Evolutionary conservation across 1,140 invertebrate species (phyloP), one percentile per base, ranked within the genome.

Genomic region (Protaetia brevitarsis): DNA sequence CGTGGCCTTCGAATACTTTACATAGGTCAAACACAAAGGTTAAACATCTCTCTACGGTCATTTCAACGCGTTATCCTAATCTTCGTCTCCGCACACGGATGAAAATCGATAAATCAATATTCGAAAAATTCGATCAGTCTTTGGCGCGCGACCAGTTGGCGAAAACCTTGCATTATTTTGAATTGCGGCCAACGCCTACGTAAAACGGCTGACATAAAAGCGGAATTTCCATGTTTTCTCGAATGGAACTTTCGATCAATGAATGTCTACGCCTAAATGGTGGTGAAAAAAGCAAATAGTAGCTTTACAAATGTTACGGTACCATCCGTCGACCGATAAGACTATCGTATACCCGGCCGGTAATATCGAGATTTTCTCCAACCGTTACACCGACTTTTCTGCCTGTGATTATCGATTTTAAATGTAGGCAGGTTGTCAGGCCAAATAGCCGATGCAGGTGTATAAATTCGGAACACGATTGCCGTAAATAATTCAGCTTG

Each of bases 221-320:
- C 41, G 41, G 13, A 45, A 45, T 45, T 45, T 45, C 41, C 41
- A 45, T 19, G 41, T 45, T 45, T 45, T 45, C 41, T 45, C 16
- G 5, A 13, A 21, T 13, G 41, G 10, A 19, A 45, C 13, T 4
- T 7, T 45, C 13, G 19, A 45, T 45, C 41, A 45, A 45, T 23
- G 41, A 45, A 19, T 19, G 16, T 8, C 37, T 45, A 5, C 11
- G 19, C 23, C 8, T 45, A 10, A 19, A 5, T 5, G 23, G 13
- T 45, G 19, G 23, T 13, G 23, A 45, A 1, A 13, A 37, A 45
- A 23, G 13, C 41, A 7, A 37, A 11, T 13, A 3, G 2, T 2
- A 16, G 41, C 1, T 13, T 21, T 23, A 7, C 23, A 13, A 7
- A 45, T 16, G 10, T 45, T 7, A 45, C 23, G 23, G 13, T 45